Evolutionary conservation across 1,140 invertebrate species (phyloP).

Genomic region (Aphaenogaster floridana): DNA sequence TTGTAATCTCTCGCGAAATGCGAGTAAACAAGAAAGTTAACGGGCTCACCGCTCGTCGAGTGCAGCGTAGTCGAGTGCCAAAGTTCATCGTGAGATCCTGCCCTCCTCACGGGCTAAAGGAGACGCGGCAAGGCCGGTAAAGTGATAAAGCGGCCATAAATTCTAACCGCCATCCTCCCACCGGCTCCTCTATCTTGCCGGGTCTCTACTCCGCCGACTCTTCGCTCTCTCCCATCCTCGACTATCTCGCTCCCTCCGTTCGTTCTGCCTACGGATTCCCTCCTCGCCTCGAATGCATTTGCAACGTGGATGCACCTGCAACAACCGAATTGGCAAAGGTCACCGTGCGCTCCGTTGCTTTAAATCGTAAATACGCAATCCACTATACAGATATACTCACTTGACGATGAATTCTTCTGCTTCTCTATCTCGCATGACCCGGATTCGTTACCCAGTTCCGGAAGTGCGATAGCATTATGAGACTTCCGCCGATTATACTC

Average conservation of each 20-base stretch:
- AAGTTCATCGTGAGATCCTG: constrained; percentile 86
- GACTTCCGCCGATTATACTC: constrained; percentile 28
- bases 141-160: constrained; percentile 87
- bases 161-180: constrained; percentile 82
- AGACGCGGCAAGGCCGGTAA: constrained; percentile 85
- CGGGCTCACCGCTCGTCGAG: constrained; percentile 83
- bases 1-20: constrained; percentile 83
- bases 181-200: constrained; percentile 72
- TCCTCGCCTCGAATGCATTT: constrained; percentile 50
- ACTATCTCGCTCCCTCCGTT: constrained; percentile 66
- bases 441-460: constrained; percentile 61
- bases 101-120: constrained; percentile 82
- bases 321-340: constrained; percentile 78
- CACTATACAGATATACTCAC: constrained; percentile 58
- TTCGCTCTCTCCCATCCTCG: constrained; percentile 44
- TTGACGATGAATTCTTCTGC: constrained; percentile 54
- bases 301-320: constrained; percentile 79
- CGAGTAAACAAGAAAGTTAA: constrained; percentile 84
- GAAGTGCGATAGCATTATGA: constrained; percentile 54
- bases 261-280: constrained; percentile 43
- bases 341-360: constrained; percentile 58
- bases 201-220: constrained; percentile 62
- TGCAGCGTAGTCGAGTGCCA: constrained; percentile 84
- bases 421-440: constrained; percentile 30
- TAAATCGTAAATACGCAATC: constrained; percentile 42